phyloP scores from a whole-genome alignment of 1,140 invertebrate genomes.

The Micrasema longulum region DNA sequence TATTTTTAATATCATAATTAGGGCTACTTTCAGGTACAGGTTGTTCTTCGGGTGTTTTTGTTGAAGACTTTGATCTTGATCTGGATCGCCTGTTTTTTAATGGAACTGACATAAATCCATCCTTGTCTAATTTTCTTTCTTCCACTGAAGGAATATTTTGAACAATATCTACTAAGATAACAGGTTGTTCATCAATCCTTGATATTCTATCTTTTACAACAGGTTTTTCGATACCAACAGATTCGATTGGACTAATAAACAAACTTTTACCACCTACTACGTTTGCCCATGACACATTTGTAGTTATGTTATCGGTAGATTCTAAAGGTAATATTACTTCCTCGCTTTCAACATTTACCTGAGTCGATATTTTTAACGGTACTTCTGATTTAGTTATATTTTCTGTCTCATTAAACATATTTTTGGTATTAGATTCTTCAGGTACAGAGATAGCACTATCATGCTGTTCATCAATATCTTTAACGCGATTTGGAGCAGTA shows the following conservation, averaged over 20 bases:
- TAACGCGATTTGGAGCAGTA: background rate
- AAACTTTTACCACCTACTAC: slow-evolving; percentile 44
- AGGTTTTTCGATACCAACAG: background rate
- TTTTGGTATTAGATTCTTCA: too few species aligned
- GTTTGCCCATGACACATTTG: slow-evolving; percentile 44
- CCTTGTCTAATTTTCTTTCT: slow-evolving; percentile 59
- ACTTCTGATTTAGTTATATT: too few species aligned
- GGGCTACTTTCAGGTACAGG: too few species aligned
- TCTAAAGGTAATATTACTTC: too few species aligned
- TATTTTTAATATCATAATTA: too few species aligned
- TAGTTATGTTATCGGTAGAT: too few species aligned
- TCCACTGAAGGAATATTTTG: slow-evolving; percentile 56
- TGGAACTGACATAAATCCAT: slow-evolving; percentile 63
- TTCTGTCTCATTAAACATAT: too few species aligned
- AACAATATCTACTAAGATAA: slow-evolving; percentile 63
- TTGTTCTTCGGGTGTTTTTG: slow-evolving; percentile 40
- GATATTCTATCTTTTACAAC: slow-evolving; percentile 46
- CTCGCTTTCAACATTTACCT: too few species aligned
- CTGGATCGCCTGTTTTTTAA: slow-evolving; percentile 63
- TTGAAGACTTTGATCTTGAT: slow-evolving; percentile 59
- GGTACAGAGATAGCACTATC: too few species aligned
- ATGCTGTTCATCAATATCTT: too few species aligned
- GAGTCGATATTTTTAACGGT: too few species aligned
- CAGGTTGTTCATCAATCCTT: slow-evolving; percentile 56
- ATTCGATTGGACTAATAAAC: background rate